Conservation (phyloP, 1,140 invertebrate species). For the Nixonia krombeini region DNA sequence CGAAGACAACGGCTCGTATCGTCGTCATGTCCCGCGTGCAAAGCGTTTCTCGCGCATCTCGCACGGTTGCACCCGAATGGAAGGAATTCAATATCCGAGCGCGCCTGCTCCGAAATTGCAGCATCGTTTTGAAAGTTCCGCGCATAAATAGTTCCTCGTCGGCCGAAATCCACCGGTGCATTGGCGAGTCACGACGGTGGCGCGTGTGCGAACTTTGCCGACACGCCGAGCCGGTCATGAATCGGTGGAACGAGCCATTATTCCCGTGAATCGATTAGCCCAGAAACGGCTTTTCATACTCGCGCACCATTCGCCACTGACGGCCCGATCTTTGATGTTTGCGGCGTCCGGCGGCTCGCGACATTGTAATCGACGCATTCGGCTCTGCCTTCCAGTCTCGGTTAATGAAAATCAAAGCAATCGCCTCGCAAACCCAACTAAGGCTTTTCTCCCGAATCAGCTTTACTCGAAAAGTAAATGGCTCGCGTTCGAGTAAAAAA, state of each 20-base stretch:
- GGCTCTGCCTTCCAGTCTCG: no score
- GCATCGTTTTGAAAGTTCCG: constrained; percentile 8
- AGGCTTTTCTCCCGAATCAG: no score
- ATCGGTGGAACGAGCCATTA: constrained; percentile 4
- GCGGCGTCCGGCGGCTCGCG: background rate
- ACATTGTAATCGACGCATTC: background rate
- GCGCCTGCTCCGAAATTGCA: constrained; percentile 1
- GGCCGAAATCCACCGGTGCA: constrained; percentile 3
- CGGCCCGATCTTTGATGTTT: no score
- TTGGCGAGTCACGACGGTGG: no score
- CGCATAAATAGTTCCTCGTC: constrained; percentile 13
- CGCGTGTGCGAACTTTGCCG: background rate
- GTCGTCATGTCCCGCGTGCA: constrained; percentile 6
- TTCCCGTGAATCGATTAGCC: constrained; percentile 5
- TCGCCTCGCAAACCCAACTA: no score
- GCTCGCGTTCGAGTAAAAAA: no score
- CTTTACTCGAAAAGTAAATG: no score
- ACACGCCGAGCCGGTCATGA: background rate
- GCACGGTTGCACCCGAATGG: constrained; percentile 7
- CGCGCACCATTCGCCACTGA: no score
- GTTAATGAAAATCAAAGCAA: no score
- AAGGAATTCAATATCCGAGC: constrained; percentile 12
- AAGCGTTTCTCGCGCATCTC: constrained; percentile 9
- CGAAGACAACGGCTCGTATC: constrained; percentile 6
- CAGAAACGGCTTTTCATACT: background rate